Percentiles rank a stretch among this genome's conserved stretches.
Evolutionary conservation across 1,140 invertebrate species (phyloP).

Genomic region (Gryon sp.): DNA sequence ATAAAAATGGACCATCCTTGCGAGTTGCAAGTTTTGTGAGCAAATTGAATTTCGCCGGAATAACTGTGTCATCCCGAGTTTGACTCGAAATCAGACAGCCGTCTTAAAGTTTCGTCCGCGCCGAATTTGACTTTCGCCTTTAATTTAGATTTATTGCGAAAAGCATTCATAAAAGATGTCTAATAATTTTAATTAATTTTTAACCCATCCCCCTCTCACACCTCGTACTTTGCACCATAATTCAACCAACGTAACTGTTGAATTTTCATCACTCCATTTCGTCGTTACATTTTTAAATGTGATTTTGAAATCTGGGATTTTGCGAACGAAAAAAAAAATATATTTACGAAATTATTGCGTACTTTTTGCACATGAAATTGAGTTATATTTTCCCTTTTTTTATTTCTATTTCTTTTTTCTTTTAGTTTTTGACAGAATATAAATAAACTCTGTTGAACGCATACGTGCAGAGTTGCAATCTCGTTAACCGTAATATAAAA

Average conservation of each 20-base stretch:
- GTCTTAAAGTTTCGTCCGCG: conserved; percentile 20
- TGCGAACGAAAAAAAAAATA: neutral
- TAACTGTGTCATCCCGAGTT: conserved; percentile 25
- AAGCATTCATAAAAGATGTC: conserved; percentile 29
- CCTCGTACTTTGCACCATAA: too few relatives aligned
- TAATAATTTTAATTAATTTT: conserved; percentile 54
- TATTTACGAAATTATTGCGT: too few relatives aligned
- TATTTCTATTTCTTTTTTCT: conserved; percentile 7
- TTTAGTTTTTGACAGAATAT: conserved; percentile 6
- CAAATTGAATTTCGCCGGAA: conserved; percentile 33
- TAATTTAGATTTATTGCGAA: conserved; percentile 44
- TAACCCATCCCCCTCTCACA: conserved; percentile 16
- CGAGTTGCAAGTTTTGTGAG: conserved; percentile 4
- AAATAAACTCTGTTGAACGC: conserved; percentile 42
- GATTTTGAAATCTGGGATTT: neutral
- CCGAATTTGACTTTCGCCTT: conserved; percentile 36
- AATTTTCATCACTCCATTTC: conserved; percentile 33
- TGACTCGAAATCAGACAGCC: conserved; percentile 7
- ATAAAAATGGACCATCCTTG: neutral
- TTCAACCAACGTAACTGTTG: conserved; percentile 8
- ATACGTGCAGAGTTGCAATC: conserved; percentile 39
- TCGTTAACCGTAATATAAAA: conserved; percentile 58
- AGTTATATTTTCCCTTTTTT: conserved; percentile 4
- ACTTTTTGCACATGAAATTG: conserved; percentile 4
- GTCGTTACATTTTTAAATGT: conserved; percentile 15